Evolutionary conservation across 2,797 vertebrate genomes (phyloP).

Genomic region (Halcyon chelicuti): DNA sequence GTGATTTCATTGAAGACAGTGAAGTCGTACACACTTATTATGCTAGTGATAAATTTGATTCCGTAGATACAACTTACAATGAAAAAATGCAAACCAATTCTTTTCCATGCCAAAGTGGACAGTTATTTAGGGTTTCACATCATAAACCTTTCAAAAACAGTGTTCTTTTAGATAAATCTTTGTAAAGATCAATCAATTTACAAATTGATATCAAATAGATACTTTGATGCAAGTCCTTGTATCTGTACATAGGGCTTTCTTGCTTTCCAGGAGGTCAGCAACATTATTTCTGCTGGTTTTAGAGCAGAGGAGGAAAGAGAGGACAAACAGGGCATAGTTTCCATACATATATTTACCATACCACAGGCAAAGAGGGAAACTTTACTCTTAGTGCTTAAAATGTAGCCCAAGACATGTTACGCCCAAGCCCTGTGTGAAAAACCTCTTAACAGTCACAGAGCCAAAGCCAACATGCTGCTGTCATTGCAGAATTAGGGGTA

Average conservation of each 20-base stretch:
- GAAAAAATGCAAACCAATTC: background rate
- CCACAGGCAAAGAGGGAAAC: background rate
- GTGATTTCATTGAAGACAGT: background rate
- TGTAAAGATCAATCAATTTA: background rate
- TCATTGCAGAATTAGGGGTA: background rate
- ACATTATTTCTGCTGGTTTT: background rate
- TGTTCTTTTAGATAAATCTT: background rate
- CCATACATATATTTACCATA: background rate
- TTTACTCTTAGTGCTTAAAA: background rate
- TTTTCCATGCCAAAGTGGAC: background rate
- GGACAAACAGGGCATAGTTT: background rate
- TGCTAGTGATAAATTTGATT: background rate
- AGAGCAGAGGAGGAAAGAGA: background rate
- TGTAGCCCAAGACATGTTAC: background rate
- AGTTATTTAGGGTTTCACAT: background rate
- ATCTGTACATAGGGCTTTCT: background rate
- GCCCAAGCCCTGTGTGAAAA: background rate
- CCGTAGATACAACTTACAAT: background rate
- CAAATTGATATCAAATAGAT: background rate
- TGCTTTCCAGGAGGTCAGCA: background rate
- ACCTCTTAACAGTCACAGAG: background rate
- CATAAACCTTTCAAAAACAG: background rate
- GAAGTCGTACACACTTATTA: background rate
- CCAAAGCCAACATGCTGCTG: background rate
- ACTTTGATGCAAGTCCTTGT: background rate